Percentiles rank a stretch among this genome's conserved stretches.
These are phyloP conservation scores for Mystacornis crossleyi DNA, from an alignment of 2,113 vertebrate species.

Conservation along the genomic window DNA sequence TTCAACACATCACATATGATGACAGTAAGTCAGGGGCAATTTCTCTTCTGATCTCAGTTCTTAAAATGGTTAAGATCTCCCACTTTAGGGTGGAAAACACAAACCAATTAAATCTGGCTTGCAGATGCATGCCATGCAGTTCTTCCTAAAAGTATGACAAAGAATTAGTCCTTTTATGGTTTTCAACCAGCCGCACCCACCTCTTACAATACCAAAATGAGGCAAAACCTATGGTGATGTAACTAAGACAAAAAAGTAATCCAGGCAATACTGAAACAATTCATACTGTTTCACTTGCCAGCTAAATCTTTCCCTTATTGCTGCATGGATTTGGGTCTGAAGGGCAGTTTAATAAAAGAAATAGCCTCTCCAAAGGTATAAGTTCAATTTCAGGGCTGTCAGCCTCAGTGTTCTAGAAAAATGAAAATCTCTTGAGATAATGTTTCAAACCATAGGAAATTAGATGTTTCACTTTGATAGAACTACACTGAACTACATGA, in stretches of 20 bases:
- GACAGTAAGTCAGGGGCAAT: background rate
- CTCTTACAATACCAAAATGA: background rate
- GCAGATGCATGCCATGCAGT: background rate
- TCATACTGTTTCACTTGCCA: background rate
- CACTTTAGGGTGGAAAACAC: background rate
- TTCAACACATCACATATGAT: background rate
- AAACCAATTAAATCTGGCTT: background rate
- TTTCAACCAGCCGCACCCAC: background rate
- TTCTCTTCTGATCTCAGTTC: background rate
- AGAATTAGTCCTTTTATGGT: background rate
- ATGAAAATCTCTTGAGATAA: background rate
- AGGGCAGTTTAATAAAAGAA: constrained; percentile 8
- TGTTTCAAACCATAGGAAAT: background rate
- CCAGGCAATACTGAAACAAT: background rate
- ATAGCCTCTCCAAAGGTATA: background rate
- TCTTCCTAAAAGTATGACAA: background rate
- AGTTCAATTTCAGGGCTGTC: constrained; percentile 10
- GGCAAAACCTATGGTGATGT: background rate
- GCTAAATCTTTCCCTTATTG: background rate
- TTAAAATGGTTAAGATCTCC: background rate
- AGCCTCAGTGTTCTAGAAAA: background rate
- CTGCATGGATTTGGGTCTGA: background rate
- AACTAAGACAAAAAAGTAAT: background rate
- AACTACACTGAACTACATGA: background rate
- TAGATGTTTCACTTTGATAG: background rate